Conservation (phyloP, 2,888 invertebrate genomes). For the Agrenia bidenticulata region DNA sequence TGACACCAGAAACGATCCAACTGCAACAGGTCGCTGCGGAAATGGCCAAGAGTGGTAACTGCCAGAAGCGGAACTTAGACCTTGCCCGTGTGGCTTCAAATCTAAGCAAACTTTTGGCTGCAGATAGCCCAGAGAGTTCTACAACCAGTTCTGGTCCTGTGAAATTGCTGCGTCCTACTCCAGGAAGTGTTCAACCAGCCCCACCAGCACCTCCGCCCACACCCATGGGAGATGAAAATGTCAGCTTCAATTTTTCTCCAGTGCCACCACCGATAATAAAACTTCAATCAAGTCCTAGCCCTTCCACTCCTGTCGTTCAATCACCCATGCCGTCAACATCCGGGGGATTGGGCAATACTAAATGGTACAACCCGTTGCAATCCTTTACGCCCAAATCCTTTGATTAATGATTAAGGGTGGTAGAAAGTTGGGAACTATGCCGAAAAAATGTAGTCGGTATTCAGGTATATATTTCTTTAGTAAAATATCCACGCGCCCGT, state of each 20-base stretch:
- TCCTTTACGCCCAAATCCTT: too few species aligned
- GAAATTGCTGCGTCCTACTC: too few species aligned
- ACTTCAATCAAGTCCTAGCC: background rate
- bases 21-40: too few species aligned
- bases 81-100: background rate
- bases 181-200: background rate
- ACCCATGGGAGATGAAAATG: background rate
- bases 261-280: background rate
- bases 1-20: too few species aligned
- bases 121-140: background rate
- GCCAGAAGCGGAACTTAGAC: background rate
- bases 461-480: too few species aligned
- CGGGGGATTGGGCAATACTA: too few species aligned
- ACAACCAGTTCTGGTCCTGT: background rate
- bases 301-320: background rate
- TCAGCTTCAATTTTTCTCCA: background rate
- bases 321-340: background rate
- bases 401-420: too few species aligned
- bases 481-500: too few species aligned
- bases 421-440: too few species aligned
- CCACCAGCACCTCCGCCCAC: conserved; percentile 7
- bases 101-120: conserved; percentile 7
- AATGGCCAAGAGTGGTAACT: too few species aligned
- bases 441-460: too few species aligned
- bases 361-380: too few species aligned